Evolutionary conservation across 2,797 vertebrate species (phyloP).

Genomic region (Telmatherina bonti): DNA sequence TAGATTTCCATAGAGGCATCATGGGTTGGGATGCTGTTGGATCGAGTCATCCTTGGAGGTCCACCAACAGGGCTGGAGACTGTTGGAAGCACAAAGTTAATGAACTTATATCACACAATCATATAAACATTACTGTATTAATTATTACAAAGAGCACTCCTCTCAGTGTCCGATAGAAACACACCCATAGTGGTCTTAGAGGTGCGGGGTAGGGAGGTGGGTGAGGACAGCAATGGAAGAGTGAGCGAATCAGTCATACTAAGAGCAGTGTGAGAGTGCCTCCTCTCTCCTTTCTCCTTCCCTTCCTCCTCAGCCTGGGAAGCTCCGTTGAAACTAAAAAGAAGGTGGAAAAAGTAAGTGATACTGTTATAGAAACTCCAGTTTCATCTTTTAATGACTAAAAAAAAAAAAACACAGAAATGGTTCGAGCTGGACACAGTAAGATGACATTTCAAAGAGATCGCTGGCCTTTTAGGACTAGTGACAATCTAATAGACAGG

Average conservation of each 20-base stretch:
- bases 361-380: neutral
- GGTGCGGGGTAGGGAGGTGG: constrained; percentile 86
- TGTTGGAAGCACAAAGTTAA: constrained; percentile 66
- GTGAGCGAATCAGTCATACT: constrained; percentile 86
- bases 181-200: constrained; percentile 87
- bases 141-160: rapidly evolving
- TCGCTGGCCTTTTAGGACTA: constrained; percentile 9
- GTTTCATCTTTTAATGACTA: neutral
- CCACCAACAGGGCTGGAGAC: constrained; percentile 82
- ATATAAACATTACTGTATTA: rapidly evolving
- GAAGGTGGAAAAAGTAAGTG: constrained; percentile 14
- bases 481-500: constrained; percentile 17
- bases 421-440: neutral
- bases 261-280: constrained; percentile 89
- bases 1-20: constrained; percentile 93
- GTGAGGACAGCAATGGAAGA: constrained; percentile 88
- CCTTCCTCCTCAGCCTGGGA: constrained; percentile 88
- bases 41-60: constrained; percentile 93
- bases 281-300: constrained; percentile 93
- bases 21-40: constrained; percentile 97
- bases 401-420: neutral
- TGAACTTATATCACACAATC: neutral
- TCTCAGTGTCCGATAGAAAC: constrained; percentile 46
- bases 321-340: constrained; percentile 73
- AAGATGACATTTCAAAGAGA: constrained; percentile 12